Evolutionary conservation across 2,797 vertebrate genomes (phyloP).

Genomic region (Yasuhikotakia modesta): DNA sequence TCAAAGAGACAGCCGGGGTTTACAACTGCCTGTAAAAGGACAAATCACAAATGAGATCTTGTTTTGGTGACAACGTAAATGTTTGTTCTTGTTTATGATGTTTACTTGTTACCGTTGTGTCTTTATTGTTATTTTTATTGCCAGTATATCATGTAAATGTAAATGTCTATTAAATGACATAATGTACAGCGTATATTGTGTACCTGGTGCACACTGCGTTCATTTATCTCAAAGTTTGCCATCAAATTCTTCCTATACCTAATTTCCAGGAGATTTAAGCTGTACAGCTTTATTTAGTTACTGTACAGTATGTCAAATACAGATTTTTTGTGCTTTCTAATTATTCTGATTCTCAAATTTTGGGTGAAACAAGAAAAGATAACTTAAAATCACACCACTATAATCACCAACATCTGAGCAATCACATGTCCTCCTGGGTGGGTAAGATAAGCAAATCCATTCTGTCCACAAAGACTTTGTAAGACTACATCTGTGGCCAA

Average conservation of each 20-base stretch:
- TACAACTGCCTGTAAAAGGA: constrained; percentile 12
- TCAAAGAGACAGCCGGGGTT: constrained; percentile 55
- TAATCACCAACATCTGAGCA: neutral
- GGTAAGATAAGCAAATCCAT: constrained; percentile 3
- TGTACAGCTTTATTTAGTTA: too few species aligned
- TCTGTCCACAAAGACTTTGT: constrained; percentile 3
- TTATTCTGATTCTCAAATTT: neutral
- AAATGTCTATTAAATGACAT: neutral
- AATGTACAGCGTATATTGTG: neutral
- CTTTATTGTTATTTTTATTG: constrained; percentile 2
- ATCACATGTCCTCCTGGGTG: neutral
- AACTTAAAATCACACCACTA: neutral
- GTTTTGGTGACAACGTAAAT: neutral
- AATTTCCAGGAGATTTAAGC: too few species aligned
- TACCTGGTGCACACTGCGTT: neutral
- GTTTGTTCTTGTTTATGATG: neutral
- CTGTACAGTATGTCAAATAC: too few species aligned
- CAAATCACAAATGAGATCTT: neutral
- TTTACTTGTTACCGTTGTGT: neutral
- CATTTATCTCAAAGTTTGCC: neutral
- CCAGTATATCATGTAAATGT: neutral
- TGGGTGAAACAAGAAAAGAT: neutral
- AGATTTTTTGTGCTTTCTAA: neutral
- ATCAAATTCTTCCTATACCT: too few species aligned
- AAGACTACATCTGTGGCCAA: constrained; percentile 4